Conservation (phyloP, 2,888 invertebrate species). For the Lepidocyrtoides sp. region DNA sequence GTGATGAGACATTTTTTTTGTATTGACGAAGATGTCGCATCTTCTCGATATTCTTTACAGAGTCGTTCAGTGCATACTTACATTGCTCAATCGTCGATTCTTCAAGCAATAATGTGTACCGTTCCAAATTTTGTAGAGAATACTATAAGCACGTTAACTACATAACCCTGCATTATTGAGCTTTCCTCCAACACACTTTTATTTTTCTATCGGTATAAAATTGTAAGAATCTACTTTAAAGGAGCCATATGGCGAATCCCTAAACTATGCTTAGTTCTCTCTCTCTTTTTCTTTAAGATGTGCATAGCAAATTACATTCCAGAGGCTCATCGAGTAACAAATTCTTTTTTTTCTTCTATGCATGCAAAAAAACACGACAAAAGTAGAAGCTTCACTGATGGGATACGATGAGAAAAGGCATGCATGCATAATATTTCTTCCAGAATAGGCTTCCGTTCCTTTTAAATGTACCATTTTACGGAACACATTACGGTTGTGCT, state of each 20-base stretch:
- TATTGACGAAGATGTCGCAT: neutral
- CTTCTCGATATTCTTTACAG: neutral
- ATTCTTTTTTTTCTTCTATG: conserved; percentile 58
- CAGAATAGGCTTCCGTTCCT: conserved; percentile 43
- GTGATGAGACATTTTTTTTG: neutral
- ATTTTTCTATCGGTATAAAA: neutral
- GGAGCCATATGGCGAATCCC: conserved; percentile 53
- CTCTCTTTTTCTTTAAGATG: conserved; percentile 20
- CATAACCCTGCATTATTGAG: too few species aligned
- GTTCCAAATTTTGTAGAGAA: neutral
- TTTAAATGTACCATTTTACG: neutral
- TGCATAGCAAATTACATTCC: conserved; percentile 75
- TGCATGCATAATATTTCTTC: conserved; percentile 72
- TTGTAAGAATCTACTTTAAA: neutral
- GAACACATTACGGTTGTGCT: conserved; percentile 6
- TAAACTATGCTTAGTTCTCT: too few species aligned
- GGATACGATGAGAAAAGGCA: conserved; percentile 65
- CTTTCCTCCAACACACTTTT: too few species aligned
- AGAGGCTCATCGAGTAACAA: conserved; percentile 67
- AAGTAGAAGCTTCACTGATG: conserved; percentile 48
- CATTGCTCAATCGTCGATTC: conserved; percentile 11
- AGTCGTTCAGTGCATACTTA: neutral
- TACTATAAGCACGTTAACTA: too few species aligned
- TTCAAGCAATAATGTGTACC: neutral
- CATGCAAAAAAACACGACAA: conserved; percentile 42